Base-by-base conservation (phyloP, 1,140 invertebrate genomes). In the Pectinophora gossypiella region DNA sequence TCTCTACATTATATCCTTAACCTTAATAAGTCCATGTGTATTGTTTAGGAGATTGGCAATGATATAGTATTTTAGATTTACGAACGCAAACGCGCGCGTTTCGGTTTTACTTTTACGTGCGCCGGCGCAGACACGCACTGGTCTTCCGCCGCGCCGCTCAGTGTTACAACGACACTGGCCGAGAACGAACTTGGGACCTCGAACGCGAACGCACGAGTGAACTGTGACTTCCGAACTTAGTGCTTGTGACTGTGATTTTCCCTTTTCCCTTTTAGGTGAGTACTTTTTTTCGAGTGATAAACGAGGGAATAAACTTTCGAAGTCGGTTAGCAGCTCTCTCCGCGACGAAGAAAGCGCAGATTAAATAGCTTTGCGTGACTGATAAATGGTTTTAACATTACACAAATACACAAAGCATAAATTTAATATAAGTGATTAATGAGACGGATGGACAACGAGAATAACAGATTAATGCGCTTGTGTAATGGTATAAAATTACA, bases 111-210 rank as follows among this genome's bases (percentile, higher is more conserved):
- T 73, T 72, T 72, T 73, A 75, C 72, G 76, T 67, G 76, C 77
- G 78, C 74, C 54, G 53, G 72, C 71, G 70, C 77, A 61, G 51
- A 51, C 63, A 73, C 77, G 77, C 77, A 81, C 71, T 60, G 62
- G 53, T 81, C 73, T 79, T 79, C 81, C 71, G 72, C 68, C 59
- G 60, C 55, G 54, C 49, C 56, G 72, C 76, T 81, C 82, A 85
- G 79, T 85, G 75, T 65, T 62, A 72, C 72, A 56, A 73, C 74
- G 73, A 74, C 82, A 75, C 68, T 77, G 68, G 76, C 68, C 64
- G 76, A 72, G 79, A 72, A 72, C 73, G 73, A 82, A 83, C 79
- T 81, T 74, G 70, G 72, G 63, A 74, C 65, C 65, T 64, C 65
- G 56, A 73, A 70, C 38, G 54, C 59, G 53, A 50, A 67, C 44